Evolutionary conservation across 2,113 vertebrate genomes (phyloP).

Genomic region (Nannospalax galili): DNA sequence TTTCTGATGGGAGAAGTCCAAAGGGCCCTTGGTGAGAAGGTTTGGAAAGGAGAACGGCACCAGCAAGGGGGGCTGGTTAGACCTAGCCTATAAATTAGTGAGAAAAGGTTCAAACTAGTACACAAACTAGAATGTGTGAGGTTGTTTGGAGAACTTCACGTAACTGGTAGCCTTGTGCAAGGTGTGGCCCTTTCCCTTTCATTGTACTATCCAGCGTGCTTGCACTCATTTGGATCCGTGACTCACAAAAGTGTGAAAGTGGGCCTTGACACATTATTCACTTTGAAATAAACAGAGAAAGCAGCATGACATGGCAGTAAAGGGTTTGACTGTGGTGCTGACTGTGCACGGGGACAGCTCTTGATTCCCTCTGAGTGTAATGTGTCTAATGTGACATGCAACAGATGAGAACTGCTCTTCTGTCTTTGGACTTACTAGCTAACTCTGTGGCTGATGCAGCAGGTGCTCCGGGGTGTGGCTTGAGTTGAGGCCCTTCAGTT

Average conservation of each 20-base stretch:
- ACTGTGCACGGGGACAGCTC: neutral
- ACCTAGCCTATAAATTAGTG: neutral
- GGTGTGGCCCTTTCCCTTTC: neutral
- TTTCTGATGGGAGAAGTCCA: neutral
- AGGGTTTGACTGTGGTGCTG: neutral
- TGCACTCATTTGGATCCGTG: neutral
- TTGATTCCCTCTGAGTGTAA: neutral
- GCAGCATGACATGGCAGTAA: neutral
- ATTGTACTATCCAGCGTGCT: neutral
- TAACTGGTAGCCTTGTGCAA: neutral
- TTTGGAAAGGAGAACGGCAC: neutral
- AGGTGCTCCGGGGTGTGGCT: fast-evolving
- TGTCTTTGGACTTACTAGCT: neutral
- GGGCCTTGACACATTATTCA: neutral
- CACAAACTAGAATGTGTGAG: neutral
- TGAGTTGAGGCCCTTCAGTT: neutral
- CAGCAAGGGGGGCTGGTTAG: neutral
- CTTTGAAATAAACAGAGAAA: neutral
- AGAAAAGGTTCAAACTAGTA: neutral
- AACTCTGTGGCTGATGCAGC: neutral
- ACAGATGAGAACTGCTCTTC: neutral
- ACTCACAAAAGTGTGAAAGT: neutral
- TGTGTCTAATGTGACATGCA: fast-evolving
- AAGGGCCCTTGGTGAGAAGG: neutral
- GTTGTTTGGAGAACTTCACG: fast-evolving